Evolutionary conservation across 2,888 invertebrate genomes (phyloP), one percentile per base, ranked within the genome.

Genomic region (Catocala fraxini): DNA sequence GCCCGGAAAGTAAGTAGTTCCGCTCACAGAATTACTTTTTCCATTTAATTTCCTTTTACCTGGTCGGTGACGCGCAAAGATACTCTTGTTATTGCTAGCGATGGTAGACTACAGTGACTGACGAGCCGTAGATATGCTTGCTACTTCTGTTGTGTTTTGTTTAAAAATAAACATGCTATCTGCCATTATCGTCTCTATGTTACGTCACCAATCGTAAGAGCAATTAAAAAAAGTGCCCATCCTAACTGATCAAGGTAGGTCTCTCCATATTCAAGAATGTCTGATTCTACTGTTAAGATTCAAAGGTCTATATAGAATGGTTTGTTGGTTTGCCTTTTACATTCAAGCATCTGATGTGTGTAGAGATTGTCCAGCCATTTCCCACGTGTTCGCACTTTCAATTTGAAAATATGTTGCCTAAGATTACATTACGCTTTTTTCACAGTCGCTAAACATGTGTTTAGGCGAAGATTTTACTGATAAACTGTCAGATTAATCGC

Each of bases 301-400:
- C 13, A 51, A 15, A 59, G 59, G 6, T 56, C 62, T 45, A 15
- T 3, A 13, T 51, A 56, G 34, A 51, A n/a, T 63, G 55, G 67
- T 43, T 41, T 4, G 11, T 34, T 55, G 48, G 15, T 51, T 55
- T 35, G 25, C 45, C 52, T 59, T 63, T 64, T 66, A 65, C 59
- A 61, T 70, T 60, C 11, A 54, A 56, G 42, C 33, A 56, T 63
- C 58, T 67, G 58, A 60, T 59, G 65, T 72, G 51, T 57, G 56
- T 51, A n/a, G 59, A 64, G 55, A 73, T 73, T 73, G 67, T 66
- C 25, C 51, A 47, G 13, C 10, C 6, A 59, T 53, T 76, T 75
- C 75, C 62, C 71, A 73, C 74, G 69, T 60, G 51, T 62, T 55
- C 47, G 43, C 56, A 69, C 71, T 77, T 77, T 77, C 71, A 69